Evolutionary conservation across 2,888 invertebrate genomes (phyloP).

Genomic region (Leptopterna dolabrata): DNA sequence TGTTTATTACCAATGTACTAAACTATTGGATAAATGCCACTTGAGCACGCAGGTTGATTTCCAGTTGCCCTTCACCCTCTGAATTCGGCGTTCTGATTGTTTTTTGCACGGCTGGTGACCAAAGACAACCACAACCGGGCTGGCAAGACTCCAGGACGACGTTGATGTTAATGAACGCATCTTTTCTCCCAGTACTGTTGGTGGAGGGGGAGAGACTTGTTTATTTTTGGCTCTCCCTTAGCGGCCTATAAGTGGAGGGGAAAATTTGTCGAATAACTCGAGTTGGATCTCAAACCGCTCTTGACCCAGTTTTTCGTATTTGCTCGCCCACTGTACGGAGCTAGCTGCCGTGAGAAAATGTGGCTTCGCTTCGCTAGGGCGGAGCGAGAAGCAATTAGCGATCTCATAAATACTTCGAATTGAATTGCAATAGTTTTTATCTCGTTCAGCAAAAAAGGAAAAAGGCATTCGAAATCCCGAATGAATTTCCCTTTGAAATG

Average conservation of each 20-base stretch:
- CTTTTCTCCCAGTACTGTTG: neutral
- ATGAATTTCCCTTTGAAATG: too few species aligned
- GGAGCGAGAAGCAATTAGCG: neutral
- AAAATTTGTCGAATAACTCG: neutral
- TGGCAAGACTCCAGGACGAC: neutral
- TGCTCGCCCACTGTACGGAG: neutral
- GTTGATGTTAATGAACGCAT: neutral
- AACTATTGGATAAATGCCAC: too few species aligned
- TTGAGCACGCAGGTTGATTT: too few species aligned
- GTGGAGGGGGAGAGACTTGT: neutral
- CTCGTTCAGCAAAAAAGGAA: neutral
- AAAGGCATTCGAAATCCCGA: too few species aligned
- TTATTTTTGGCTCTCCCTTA: neutral
- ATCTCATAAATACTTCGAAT: neutral
- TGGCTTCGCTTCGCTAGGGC: neutral
- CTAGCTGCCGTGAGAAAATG: neutral
- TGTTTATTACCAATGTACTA: too few species aligned
- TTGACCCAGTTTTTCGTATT: conserved; percentile 5
- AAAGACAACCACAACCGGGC: neutral
- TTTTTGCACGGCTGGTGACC: neutral
- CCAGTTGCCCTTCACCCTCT: neutral
- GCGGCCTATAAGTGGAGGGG: neutral
- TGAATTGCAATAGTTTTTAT: neutral
- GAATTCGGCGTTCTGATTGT: neutral
- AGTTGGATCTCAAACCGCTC: neutral